phyloP scores from a whole-genome alignment of 1,140 invertebrate species.

The Ceratina japonica region DNA sequence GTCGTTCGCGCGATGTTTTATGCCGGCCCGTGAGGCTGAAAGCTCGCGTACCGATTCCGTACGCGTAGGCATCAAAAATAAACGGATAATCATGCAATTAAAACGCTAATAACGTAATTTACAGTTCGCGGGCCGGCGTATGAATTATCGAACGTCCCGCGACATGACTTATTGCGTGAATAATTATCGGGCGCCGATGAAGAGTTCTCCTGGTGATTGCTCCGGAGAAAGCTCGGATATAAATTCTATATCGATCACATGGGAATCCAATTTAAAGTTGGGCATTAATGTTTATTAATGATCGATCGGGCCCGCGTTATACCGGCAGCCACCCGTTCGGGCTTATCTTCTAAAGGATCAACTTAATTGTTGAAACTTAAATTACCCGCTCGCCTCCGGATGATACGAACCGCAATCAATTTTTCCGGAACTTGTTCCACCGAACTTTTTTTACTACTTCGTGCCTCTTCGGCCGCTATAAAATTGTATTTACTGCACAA shows the following conservation, averaged over 20 bases:
- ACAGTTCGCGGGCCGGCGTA: slow-evolving; percentile 44
- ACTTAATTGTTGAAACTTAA: slow-evolving; percentile 23
- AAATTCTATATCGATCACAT: slow-evolving; percentile 24
- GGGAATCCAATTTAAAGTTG: slow-evolving; percentile 38
- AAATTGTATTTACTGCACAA: slow-evolving; percentile 9
- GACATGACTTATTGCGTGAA: slow-evolving; percentile 59
- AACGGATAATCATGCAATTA: slow-evolving; percentile 62
- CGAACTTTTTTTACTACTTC: neutral
- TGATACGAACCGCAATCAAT: slow-evolving; percentile 6
- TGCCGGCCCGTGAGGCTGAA: neutral
- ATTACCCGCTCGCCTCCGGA: neutral
- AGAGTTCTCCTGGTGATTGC: slow-evolving; percentile 39
- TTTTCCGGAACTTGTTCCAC: neutral
- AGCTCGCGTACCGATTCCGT: neutral
- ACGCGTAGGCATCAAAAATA: slow-evolving; percentile 31
- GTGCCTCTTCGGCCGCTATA: neutral
- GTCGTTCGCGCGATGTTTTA: neutral
- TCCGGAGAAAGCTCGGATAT: slow-evolving; percentile 41
- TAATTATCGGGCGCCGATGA: slow-evolving; percentile 56
- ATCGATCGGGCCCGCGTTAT: slow-evolving; percentile 20
- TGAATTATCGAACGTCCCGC: slow-evolving; percentile 58
- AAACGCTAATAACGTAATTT: slow-evolving; percentile 67
- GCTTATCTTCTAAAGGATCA: slow-evolving; percentile 3
- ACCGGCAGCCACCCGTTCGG: slow-evolving; percentile 8
- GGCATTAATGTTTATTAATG: slow-evolving; percentile 53